Evolutionary conservation across 2,797 vertebrate species (phyloP), one percentile per base, ranked within the genome.

Genomic region (Rhyacichthys aspro): DNA sequence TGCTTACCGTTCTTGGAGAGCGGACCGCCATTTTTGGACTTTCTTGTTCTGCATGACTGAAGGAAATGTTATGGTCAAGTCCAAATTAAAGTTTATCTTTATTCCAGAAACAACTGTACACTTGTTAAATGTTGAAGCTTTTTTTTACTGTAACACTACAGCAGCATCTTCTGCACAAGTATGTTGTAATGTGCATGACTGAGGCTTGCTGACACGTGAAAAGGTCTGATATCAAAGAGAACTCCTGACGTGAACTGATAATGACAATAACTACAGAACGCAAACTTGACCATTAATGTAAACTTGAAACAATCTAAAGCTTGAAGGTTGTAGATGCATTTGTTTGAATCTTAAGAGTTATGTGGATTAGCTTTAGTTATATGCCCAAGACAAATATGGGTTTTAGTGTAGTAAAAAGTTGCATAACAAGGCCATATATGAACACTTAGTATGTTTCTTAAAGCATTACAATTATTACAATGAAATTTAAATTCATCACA

Each of bases 1-100:
- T 57, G 43, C 74, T 1, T 81, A 93, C 92, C 82, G 52, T 83
- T 78, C 74, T 83, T 7, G 86, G 90, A 17, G 92, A 92, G n/a
- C 48, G 33, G 2, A 78, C 32, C 0, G 11, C n/a, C 36, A 70
- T 63, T 59, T 64, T 85, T 6, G 41, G 41, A 68, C 77, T 84
- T 37, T 90, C 78, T 59, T 80, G 83, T 55, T 89, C 83, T 43
- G 60, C 55, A 16, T 84, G 57, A 33, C 85, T 90, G 66, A 45
- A 36, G 28, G 15, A 37, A 38, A n/a, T n/a, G n/a, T n/a, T n/a
- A n/a, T n/a, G n/a, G n/a, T n/a, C n/a, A n/a, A 37, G 66, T 52
- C 19, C 8, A 60, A 5, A 34, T 18, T 0, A 33, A 49, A 53
- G 7, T 8, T 42, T 28, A 23, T 23, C 19, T 2, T 23, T 23